phyloP scores from a whole-genome alignment of 2,113 vertebrate species.

The Romanogobio albipinnatus region DNA sequence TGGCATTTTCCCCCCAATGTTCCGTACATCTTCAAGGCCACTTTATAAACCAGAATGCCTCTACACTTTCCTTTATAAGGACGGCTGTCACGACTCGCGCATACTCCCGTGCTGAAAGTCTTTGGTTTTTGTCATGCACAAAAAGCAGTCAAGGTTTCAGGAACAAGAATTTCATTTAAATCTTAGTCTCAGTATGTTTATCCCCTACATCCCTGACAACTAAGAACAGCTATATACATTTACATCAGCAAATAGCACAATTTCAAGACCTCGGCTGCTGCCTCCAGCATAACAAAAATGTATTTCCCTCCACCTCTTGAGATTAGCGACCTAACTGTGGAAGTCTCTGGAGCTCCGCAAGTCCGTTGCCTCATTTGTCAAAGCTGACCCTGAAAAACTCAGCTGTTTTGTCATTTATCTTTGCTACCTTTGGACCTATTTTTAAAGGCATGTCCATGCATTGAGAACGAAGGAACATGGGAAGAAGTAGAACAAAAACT shows the following conservation, averaged over 20 bases:
- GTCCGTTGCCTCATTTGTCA: conserved; percentile 78
- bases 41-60: conserved; percentile 43
- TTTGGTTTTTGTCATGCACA: not conserved
- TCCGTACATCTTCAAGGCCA: conserved; percentile 48
- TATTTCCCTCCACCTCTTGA: conserved; percentile 57
- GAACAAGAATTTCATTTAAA: not conserved
- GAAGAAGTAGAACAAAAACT: conserved; percentile 62
- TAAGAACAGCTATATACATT: not conserved
- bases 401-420: conserved; percentile 60
- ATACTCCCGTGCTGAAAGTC: not conserved
- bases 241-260: conserved; percentile 30
- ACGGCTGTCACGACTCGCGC: conserved; percentile 46
- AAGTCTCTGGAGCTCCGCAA: conserved; percentile 69
- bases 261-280: conserved; percentile 38
- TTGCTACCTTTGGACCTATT: conserved; percentile 67
- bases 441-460: conserved; percentile 61
- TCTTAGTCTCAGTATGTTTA: not conserved
- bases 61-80: conserved; percentile 38
- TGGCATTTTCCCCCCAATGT: conserved; percentile 16
- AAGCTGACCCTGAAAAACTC: conserved; percentile 73
- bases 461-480: conserved; percentile 46
- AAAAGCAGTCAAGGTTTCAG: conserved; percentile 20
- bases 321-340: conserved; percentile 74
- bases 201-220: not conserved
- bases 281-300: conserved; percentile 35